These are phyloP conservation scores for Diachasmimorpha longicaudata DNA, from an alignment of 1,140 invertebrate genomes.

Conservation along the genomic window DNA sequence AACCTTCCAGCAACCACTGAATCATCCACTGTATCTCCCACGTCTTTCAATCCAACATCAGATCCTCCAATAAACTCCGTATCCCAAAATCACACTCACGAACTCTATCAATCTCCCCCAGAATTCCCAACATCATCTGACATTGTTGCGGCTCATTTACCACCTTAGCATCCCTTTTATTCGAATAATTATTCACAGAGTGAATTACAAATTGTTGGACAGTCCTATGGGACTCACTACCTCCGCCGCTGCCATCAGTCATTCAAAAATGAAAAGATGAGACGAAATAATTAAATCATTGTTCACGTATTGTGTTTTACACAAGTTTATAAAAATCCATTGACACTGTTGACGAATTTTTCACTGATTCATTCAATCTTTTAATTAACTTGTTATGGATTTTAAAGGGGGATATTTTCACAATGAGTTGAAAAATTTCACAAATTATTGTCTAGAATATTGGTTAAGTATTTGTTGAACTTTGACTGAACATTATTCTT, in stretches of 20 bases:
- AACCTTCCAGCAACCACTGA: slow-evolving; percentile 16
- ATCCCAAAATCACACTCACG: slow-evolving; percentile 3
- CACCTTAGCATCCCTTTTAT: slow-evolving; percentile 53
- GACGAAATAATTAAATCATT: neutral
- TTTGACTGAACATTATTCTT: too few species aligned
- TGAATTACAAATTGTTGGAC: slow-evolving; percentile 25
- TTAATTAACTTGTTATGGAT: neutral
- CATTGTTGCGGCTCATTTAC: slow-evolving; percentile 54
- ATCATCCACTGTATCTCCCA: slow-evolving; percentile 11
- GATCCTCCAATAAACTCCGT: neutral
- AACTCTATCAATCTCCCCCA: slow-evolving; percentile 5
- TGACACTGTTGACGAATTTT: slow-evolving; percentile 12
- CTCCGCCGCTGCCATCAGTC: slow-evolving; percentile 19
- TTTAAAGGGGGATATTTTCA: too few species aligned
- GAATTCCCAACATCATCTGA: slow-evolving; percentile 49
- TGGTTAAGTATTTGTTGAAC: too few species aligned
- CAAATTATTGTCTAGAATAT: too few species aligned
- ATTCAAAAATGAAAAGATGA: slow-evolving; percentile 6
- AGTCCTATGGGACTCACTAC: slow-evolving; percentile 21
- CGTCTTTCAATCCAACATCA: neutral
- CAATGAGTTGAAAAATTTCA: neutral
- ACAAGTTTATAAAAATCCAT: slow-evolving; percentile 3
- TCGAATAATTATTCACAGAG: neutral
- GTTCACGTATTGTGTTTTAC: neutral
- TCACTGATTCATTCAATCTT: neutral